Evolutionary conservation across 2,113 vertebrate species (phyloP).

Genomic region (Neoarius graeffei): DNA sequence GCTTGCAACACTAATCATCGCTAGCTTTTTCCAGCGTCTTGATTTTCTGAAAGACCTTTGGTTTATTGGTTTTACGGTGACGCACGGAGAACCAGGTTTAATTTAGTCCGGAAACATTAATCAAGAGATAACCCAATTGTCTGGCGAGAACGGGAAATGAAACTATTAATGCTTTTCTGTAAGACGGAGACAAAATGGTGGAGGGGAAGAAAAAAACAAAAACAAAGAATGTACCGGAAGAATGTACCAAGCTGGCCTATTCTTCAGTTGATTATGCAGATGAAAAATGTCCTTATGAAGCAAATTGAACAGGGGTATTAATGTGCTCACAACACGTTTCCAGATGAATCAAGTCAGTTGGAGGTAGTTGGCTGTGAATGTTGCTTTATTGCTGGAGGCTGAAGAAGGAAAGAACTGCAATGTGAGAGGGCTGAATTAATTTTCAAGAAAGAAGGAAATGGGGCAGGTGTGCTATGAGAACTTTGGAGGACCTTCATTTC

Average conservation of each 20-base stretch:
- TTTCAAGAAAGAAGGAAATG: background rate
- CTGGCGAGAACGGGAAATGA: constrained; percentile 40
- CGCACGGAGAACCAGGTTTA: constrained; percentile 18
- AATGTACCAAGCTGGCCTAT: constrained; percentile 6
- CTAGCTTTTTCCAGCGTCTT: constrained; percentile 21
- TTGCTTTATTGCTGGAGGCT: constrained; percentile 36
- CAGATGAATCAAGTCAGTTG: constrained; percentile 43
- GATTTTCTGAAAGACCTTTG: constrained; percentile 36
- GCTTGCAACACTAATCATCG: constrained; percentile 34
- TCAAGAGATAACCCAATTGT: constrained; percentile 45
- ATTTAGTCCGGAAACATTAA: constrained; percentile 50
- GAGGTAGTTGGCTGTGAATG: constrained; percentile 43
- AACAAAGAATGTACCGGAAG: background rate
- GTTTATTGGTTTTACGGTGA: constrained; percentile 40
- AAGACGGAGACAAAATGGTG: constrained; percentile 26
- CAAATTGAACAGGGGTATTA: constrained; percentile 36
- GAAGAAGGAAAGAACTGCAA: background rate
- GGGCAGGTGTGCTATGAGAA: background rate
- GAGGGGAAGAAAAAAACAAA: background rate
- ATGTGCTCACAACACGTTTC: constrained; percentile 28
- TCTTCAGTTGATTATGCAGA: constrained; percentile 49
- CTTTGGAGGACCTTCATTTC: background rate
- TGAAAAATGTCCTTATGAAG: constrained; percentile 51
- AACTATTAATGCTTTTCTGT: constrained; percentile 44
- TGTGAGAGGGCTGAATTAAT: background rate